Percentiles rank a stretch among this genome's conserved stretches.
phyloP scores from a whole-genome alignment of 2,797 vertebrate species.

The Gymnothorax javanicus region DNA sequence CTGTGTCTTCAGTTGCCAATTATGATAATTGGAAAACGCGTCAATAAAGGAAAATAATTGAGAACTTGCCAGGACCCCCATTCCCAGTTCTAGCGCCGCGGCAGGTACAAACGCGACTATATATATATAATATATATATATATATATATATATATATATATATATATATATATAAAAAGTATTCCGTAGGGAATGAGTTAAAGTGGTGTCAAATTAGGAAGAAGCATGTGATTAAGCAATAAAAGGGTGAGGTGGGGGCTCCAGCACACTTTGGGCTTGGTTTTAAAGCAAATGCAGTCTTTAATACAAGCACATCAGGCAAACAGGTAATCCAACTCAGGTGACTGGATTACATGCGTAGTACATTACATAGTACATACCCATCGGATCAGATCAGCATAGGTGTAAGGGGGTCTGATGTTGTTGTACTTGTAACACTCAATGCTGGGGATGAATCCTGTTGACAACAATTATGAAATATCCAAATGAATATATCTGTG shows the following conservation, averaged over 20 bases:
- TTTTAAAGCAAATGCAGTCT: not conserved
- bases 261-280: not conserved
- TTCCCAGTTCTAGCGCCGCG: too few species aligned
- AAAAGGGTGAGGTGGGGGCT: not conserved
- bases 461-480: not conserved
- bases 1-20: too few species aligned
- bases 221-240: too few species aligned
- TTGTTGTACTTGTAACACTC: conserved; percentile 17
- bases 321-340: not conserved
- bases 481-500: not conserved
- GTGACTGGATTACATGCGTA: not conserved
- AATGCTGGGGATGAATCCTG: conserved; percentile 20
- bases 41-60: too few species aligned
- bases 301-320: not conserved
- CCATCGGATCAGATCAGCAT: conserved; percentile 5
- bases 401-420: conserved; percentile 13
- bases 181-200: too few species aligned
- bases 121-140: too few species aligned
- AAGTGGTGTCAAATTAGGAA: too few species aligned
- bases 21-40: too few species aligned
- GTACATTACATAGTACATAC: not conserved
- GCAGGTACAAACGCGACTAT: too few species aligned
- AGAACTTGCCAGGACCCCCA: too few species aligned
- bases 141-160: too few species aligned
- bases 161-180: too few species aligned